phyloP scores from a whole-genome alignment of 2,888 invertebrate species.

The Gisinianus flammeolus region DNA sequence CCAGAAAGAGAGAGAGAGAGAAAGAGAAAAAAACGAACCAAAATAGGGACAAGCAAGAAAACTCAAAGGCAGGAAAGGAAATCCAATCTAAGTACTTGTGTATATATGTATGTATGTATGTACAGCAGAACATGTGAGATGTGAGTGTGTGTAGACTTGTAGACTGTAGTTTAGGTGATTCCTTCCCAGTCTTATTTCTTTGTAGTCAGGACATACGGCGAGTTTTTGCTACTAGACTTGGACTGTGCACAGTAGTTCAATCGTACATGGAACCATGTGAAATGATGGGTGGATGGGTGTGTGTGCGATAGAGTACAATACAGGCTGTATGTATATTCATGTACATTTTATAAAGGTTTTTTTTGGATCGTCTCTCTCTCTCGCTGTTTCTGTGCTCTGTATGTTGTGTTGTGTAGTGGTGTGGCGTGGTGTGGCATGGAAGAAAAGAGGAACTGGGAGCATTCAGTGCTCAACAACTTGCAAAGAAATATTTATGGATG shows the following conservation, averaged over 20 bases:
- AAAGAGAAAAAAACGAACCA: not conserved
- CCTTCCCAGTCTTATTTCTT: not conserved
- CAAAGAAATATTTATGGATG: not conserved
- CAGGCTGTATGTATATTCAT: too few species aligned
- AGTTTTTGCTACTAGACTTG: not conserved
- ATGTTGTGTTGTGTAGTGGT: too few species aligned
- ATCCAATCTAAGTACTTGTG: not conserved
- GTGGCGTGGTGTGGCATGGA: not conserved
- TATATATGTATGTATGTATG: not conserved
- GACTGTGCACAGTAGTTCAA: not conserved
- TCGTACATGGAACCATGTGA: not conserved
- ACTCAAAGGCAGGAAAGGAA: not conserved
- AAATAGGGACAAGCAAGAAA: not conserved
- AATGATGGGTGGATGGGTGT: not conserved
- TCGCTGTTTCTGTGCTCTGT: too few species aligned
- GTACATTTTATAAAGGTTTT: too few species aligned
- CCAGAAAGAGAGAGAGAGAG: not conserved
- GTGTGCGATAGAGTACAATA: constrained; percentile 1
- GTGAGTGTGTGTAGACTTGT: not conserved
- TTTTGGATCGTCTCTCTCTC: too few species aligned
- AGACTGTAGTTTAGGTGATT: not conserved
- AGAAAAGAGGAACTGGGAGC: not conserved
- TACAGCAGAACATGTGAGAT: not conserved
- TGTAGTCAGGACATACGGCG: not conserved
- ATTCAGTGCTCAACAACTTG: not conserved